Percentiles rank a stretch among this genome's conserved stretches.
Evolutionary conservation across 2,797 vertebrate species (phyloP).

Genomic region (Leptoclinus maculatus): DNA sequence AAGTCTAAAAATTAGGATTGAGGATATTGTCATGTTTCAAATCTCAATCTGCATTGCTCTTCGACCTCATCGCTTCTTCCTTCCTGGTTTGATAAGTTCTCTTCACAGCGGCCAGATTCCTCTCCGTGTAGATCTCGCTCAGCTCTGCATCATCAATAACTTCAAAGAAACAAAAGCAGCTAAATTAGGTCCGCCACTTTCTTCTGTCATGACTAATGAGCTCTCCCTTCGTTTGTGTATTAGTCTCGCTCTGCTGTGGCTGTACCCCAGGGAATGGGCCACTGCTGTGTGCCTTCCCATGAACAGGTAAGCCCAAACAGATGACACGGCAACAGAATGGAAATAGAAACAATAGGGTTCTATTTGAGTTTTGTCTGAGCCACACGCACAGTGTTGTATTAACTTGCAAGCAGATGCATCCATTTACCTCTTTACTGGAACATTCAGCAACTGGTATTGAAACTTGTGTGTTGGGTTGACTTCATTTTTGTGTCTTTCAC

Average conservation of each 20-base stretch:
- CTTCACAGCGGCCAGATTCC: conserved; percentile 26
- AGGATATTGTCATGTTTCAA: conserved; percentile 1
- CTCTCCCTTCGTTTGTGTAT: conserved; percentile 79
- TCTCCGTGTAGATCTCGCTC: conserved; percentile 75
- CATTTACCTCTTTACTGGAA: conserved; percentile 18
- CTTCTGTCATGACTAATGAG: conserved; percentile 81
- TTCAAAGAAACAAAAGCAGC: conserved; percentile 80
- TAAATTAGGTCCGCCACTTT: conserved; percentile 83
- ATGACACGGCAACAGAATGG: conserved; percentile 68
- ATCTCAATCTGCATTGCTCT: conserved; percentile 1
- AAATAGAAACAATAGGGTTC: conserved; percentile 72
- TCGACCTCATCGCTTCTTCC: conserved; percentile 26
- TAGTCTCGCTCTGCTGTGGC: conserved; percentile 79
- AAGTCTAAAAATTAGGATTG: not conserved
- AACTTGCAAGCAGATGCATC: conserved; percentile 20
- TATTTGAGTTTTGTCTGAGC: conserved; percentile 54
- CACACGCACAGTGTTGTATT: conserved; percentile 29
- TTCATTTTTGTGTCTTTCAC: not conserved
- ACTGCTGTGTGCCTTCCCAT: conserved; percentile 73
- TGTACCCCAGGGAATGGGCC: conserved; percentile 72
- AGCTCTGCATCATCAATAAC: conserved; percentile 79
- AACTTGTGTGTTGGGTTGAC: not conserved
- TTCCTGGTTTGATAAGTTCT: conserved; percentile 52
- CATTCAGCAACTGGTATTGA: conserved; percentile 4
- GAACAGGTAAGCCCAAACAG: conserved; percentile 78